Percentiles rank a stretch among this genome's conserved stretches.
Evolutionary conservation across 2,888 invertebrate species (phyloP).

Genomic region (Apamea anceps): DNA sequence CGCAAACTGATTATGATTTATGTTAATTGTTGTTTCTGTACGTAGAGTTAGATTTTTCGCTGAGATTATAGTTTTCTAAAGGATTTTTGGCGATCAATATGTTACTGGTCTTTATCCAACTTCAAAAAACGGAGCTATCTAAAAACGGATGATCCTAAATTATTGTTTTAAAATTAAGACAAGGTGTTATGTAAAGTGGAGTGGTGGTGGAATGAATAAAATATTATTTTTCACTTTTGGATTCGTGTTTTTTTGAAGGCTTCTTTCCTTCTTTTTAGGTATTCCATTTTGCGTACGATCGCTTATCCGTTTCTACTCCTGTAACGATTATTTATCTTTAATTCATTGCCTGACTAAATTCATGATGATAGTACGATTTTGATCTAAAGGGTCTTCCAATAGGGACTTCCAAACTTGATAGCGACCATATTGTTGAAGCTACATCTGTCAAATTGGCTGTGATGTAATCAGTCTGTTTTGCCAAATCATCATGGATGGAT

Average conservation of each 20-base stretch:
- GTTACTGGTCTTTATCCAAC: background rate
- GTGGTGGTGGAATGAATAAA: too few species aligned
- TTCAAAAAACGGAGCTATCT: too few species aligned
- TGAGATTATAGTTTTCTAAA: background rate
- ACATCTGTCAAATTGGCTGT: too few species aligned
- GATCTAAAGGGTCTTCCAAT: background rate
- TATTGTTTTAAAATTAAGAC: too few species aligned
- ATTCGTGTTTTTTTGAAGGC: too few species aligned
- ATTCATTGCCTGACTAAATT: background rate
- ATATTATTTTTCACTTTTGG: too few species aligned
- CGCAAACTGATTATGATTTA: background rate
- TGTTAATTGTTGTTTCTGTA: background rate
- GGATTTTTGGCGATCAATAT: background rate
- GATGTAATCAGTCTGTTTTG: too few species aligned
- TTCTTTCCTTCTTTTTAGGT: background rate
- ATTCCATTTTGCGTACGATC: background rate
- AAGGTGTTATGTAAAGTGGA: too few species aligned
- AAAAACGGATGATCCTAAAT: too few species aligned
- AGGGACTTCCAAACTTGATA: too few species aligned
- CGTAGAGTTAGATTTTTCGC: background rate
- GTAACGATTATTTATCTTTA: background rate
- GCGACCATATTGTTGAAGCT: too few species aligned
- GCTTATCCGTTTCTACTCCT: background rate
- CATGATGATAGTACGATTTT: conserved; percentile 8
- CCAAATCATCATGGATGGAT: too few species aligned